Evolutionary conservation across 2,888 invertebrate genomes (phyloP).

Genomic region (Chouioia cunea): DNA sequence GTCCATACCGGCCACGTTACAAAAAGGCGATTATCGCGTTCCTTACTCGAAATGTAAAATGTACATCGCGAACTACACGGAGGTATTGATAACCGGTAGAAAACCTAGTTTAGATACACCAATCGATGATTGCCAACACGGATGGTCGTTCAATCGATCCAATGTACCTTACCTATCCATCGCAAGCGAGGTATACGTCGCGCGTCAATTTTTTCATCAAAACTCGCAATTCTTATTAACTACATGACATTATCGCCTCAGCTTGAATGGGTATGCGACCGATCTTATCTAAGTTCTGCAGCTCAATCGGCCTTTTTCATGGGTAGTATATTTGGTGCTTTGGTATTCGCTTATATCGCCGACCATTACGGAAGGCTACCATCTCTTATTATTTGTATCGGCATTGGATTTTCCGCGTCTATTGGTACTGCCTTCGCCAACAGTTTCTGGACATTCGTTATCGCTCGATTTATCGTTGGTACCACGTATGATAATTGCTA

Average conservation of each 20-base stretch:
- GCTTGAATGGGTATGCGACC: slow-evolving; percentile 90
- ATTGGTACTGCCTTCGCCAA: slow-evolving; percentile 81
- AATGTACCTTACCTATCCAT: slow-evolving; percentile 88
- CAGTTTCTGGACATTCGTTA: slow-evolving; percentile 82
- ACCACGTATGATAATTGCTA: slow-evolving; percentile 91
- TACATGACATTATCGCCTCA: neutral
- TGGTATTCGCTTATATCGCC: slow-evolving; percentile 89
- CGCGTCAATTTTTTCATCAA: too few relatives aligned
- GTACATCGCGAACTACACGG: slow-evolving; percentile 82
- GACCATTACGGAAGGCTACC: slow-evolving; percentile 89
- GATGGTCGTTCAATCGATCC: slow-evolving; percentile 87
- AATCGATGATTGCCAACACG: slow-evolving; percentile 75
- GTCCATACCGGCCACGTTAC: slow-evolving; percentile 75
- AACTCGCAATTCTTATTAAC: too few relatives aligned
- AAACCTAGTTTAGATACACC: slow-evolving; percentile 78
- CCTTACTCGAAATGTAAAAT: slow-evolving; percentile 78
- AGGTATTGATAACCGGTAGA: slow-evolving; percentile 73
- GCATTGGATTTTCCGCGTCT: slow-evolving; percentile 80
- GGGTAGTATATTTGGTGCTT: slow-evolving; percentile 88
- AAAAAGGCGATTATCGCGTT: slow-evolving; percentile 60
- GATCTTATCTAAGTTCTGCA: slow-evolving; percentile 81
- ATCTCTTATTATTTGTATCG: slow-evolving; percentile 83
- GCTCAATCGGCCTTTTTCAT: slow-evolving; percentile 90
- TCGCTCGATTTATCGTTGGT: slow-evolving; percentile 86
- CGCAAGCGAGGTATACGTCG: slow-evolving; percentile 87